These are phyloP conservation scores for Leptura quadrifasciata DNA, from an alignment of 2,888 invertebrate species.

Conservation along the genomic window DNA sequence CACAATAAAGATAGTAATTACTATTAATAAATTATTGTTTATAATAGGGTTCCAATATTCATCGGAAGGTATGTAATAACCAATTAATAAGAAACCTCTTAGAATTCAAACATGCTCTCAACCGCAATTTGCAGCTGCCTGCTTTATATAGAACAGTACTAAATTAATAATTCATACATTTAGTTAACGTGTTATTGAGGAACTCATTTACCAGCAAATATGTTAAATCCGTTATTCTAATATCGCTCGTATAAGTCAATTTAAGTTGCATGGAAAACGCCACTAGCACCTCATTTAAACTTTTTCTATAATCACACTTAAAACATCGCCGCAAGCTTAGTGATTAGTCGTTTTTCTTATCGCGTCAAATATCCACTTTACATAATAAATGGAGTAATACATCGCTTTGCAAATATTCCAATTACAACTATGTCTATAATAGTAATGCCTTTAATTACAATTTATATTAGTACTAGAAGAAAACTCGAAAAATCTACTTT, in stretches of 20 bases:
- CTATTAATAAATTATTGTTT: background rate
- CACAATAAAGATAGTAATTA: too few relatives aligned
- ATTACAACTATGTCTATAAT: background rate
- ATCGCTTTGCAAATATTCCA: background rate
- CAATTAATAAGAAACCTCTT: conserved; percentile 15
- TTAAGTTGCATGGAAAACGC: conserved; percentile 20
- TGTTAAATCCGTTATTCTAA: conserved; percentile 34
- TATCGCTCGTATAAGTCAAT: conserved; percentile 25
- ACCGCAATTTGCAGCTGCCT: conserved; percentile 27
- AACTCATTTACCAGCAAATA: conserved; percentile 33
- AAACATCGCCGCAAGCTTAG: background rate
- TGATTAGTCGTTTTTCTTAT: background rate
- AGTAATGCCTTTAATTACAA: too few relatives aligned
- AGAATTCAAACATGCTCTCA: conserved; percentile 20
- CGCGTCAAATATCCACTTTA: background rate
- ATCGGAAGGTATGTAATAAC: background rate
- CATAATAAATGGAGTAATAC: background rate
- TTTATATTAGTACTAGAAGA: too few relatives aligned
- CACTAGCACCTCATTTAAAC: background rate
- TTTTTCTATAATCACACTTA: conserved; percentile 1
- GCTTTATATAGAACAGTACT: conserved; percentile 20
- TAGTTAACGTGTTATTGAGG: conserved; percentile 25
- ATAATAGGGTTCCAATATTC: background rate
- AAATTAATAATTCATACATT: conserved; percentile 8
- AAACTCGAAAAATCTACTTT: too few relatives aligned